Evolutionary conservation across 2,888 invertebrate genomes (phyloP), one percentile per base, ranked within the genome.

Genomic region (Notocelia uddmanniana): DNA sequence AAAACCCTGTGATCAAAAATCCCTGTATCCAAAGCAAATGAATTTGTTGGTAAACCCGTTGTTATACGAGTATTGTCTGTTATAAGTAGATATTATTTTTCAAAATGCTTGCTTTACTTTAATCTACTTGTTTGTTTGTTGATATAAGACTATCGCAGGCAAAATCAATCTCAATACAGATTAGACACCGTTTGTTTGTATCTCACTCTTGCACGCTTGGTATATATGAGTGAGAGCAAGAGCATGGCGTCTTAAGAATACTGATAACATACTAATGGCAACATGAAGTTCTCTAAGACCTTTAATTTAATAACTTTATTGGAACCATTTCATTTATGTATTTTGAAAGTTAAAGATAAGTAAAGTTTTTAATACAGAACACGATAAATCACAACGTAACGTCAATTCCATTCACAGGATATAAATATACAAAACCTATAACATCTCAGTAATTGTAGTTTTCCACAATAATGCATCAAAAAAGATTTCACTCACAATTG

Each of bases 401-500:
- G 5, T n/a, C 13, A 41, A 45, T 45, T n/a, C n/a, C 45, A 45
- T n/a, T 3, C 8, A 45, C 3, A 45, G 6, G n/a, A n/a, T 6
- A 45, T 45, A 26, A 2, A 5, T 26, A 26, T 26, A 26, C 5
- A 0, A 13, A 37, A 13, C 13, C 11, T 11, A 37, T 11, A 34
- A 34, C 11, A 34, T 34, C 11, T 2, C 3, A 9, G 2, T 34
- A 5, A 41, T 41, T 15, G 5, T 15, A n/a, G 41, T 41, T 41
- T 41, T 41, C 41, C n/a, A 41, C 41, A 41, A 41, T 15, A 15
- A 41, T 41, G n/a, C 11, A 21, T 21, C 19, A 34, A 54, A 50
- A 37, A 26, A 37, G 21, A n/a, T 37, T 23, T 31, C 78, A 95
- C 96, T 95, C 87, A 96, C 96, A 97, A 85, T 96, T 96, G 82